Base-by-base conservation (phyloP, 2,888 invertebrate species). In the Metallyticus violacea region DNA sequence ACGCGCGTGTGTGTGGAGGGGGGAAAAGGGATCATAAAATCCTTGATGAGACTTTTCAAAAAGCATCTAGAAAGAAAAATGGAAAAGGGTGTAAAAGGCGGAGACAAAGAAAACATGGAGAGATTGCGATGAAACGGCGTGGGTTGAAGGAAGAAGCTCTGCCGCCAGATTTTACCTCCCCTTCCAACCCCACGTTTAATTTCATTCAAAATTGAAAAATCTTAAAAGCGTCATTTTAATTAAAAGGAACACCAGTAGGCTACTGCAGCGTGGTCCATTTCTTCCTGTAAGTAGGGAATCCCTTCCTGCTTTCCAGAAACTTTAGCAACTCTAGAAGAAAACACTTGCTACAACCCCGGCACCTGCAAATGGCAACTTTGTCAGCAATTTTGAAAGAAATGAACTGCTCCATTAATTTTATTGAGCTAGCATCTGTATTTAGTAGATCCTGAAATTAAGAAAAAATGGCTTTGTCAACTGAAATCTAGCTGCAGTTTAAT, bases 141-240 rank as follows among this genome's bases (percentile, higher is more conserved):
- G 79, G 80, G 85, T 26, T 40, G 28, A 26, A 85, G n/a, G 29
- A 77, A 78, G 85, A n/a, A 29, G 78, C 27, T n/a, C 7, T 27
- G 26, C 26, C 62, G 85, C 40, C 40, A 62, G 40, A 62, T 62
- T 62, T 62, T 62, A 62, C 40, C 40, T 15, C 40, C 40, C 40
- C 15, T 27, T 83, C 26, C 83, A 40, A 76, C 81, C 77, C 85
- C 88, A 83, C 87, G 87, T 88, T 88, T 88, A 88, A 88, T 88
- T 88, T 88, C 88, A 88, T 88, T 88, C 88, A 88, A 88, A 88
- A 88, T 88, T 88, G 88, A 88, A 88, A 88, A 88, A 88, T 88
- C 88, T 88, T 88, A 88, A 88, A 87, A 87, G 88, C 87, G 88
- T 88, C 88, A 87, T 88, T 88, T 88, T 88, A 88, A 88, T 88